A percentile compares a stretch with the other conserved stretches of the same genome.
Conservation (phyloP, 2,797 vertebrate species). For the Silurus lanzhouensis region DNA sequence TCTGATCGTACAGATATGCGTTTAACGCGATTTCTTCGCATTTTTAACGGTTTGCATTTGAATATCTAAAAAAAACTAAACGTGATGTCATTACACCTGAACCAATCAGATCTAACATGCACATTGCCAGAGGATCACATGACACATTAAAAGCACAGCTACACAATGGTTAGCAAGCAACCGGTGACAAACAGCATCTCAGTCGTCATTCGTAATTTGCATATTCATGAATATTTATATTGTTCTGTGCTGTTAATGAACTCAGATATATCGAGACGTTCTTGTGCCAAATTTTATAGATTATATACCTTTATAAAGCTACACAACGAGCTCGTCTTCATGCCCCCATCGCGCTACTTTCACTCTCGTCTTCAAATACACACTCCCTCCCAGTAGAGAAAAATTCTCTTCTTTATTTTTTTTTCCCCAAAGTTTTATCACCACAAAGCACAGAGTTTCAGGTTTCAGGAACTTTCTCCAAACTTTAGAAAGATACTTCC, state of each 20-base stretch:
- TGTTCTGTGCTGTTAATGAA: background rate
- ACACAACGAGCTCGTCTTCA: background rate
- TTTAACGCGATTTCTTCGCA: background rate
- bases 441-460: background rate
- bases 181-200: background rate
- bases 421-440: background rate
- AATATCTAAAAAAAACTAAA: background rate
- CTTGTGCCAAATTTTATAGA: background rate
- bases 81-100: background rate
- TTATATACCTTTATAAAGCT: background rate
- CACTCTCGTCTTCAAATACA: background rate
- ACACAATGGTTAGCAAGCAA: background rate
- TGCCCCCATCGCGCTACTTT: background rate
- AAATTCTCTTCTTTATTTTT: background rate
- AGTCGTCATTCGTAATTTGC: background rate
- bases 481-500: background rate
- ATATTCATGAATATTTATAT: background rate
- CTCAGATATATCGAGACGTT: background rate
- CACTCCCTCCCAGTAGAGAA: background rate
- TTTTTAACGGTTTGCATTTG: background rate
- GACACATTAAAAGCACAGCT: background rate
- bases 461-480: background rate
- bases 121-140: too few relatives aligned
- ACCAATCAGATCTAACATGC: background rate
- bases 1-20: background rate